Evolutionary conservation across 2,797 vertebrate species (phyloP), one percentile per base, ranked within the genome.

Genomic region (Leucoraja ocellata): DNA sequence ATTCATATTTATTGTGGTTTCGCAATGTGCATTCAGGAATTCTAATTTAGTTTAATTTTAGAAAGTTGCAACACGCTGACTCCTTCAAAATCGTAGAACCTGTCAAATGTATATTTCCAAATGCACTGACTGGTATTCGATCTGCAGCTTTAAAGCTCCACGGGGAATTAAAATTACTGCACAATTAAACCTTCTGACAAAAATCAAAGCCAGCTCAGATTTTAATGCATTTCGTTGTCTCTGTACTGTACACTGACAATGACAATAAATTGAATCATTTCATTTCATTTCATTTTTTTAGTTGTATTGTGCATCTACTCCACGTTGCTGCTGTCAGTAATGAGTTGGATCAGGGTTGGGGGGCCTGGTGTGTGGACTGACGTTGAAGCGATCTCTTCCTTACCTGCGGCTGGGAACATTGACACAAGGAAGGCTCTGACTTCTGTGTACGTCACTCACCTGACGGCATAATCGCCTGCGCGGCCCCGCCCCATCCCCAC

Each of bases 371-470:
- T 65, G 58, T 61, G 83, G 83, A 86, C 39, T 91, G 88, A 74
- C 23, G 36, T 46, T 18, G 88, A 71, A 23, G 71, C 90, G 23
- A 46, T 11, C 23, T 4, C 23, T 76, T 46, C 4, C 23, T 76
- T 46, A 92, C 90, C 90, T 92, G 90, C 0, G 7, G 13, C 32
- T 16, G 23, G 39, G 39, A 76, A 36, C 1, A 61, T 73, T 71
- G 32, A 7, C 23, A 10, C 68, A 18, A 39, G 61, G 39, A 11
- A 46, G 68, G 90, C 10, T 46, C 65, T 13, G 71, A 74, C 68
- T 92, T 54, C 36, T 73, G 46, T 28, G 54, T 25, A 92, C 90
- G 90, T 92, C 90, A 92, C 71, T 92, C 90, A 92, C 90, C 90
- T 92, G 68, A 74, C 71, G 54, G 71, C 18, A 46, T 36, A 8